Evolutionary conservation across 2,113 vertebrate genomes (phyloP).

Genomic region (Lutjanus erythropterus): DNA sequence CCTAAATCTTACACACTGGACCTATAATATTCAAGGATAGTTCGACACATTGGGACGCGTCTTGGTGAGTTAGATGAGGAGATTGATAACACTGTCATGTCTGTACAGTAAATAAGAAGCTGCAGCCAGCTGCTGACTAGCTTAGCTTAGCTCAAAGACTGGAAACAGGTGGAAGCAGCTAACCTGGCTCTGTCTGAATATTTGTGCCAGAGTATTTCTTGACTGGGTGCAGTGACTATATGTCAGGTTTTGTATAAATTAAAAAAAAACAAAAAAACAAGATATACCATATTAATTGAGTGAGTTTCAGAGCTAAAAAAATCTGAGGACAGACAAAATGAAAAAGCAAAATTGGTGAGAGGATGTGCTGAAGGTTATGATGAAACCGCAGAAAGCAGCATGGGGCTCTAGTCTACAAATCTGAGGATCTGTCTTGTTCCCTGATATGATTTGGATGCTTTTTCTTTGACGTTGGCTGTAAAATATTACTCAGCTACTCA

Average conservation of each 20-base stretch:
- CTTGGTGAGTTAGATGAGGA: background rate
- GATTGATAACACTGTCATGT: background rate
- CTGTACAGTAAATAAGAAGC: background rate
- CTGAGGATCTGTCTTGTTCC: slow-evolving; percentile 1
- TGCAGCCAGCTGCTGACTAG: background rate
- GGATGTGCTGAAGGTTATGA: background rate
- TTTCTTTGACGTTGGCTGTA: background rate
- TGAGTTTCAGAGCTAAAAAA: too few relatives aligned
- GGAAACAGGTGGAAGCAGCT: background rate
- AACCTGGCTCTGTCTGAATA: too few relatives aligned
- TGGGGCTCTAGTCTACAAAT: background rate
- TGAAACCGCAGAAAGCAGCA: slow-evolving; percentile 2
- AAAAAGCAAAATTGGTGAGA: background rate
- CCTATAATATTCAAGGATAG: background rate
- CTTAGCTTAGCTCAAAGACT: background rate
- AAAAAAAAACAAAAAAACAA: background rate
- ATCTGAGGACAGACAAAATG: too few relatives aligned
- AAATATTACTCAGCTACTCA: slow-evolving; percentile 17
- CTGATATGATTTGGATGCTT: background rate
- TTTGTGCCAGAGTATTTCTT: background rate
- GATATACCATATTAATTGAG: background rate
- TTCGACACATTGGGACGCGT: background rate
- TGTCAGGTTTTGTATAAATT: background rate
- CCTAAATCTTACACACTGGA: too few relatives aligned
- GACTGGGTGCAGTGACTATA: background rate